Conservation (phyloP, 1,140 invertebrate genomes). For the Anagrus nilaparvatae region DNA sequence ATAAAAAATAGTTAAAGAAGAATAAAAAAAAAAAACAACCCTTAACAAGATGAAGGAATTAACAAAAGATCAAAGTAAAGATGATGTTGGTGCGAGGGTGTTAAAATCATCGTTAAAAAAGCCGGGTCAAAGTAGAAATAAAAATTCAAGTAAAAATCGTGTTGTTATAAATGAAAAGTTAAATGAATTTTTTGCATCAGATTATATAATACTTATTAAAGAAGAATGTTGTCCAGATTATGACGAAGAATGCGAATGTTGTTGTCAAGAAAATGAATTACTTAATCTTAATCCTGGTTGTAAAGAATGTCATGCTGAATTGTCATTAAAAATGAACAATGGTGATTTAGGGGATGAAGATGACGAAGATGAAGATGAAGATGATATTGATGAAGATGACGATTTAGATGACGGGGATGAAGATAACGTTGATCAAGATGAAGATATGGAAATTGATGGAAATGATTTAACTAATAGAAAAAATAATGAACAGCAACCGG, state of each 20-base stretch:
- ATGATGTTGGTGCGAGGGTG: no score
- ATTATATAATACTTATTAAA: constrained; percentile 76
- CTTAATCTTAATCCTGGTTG: constrained; percentile 53
- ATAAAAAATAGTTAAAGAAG: no score
- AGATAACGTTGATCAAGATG: constrained; percentile 14
- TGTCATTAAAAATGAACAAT: constrained; percentile 30
- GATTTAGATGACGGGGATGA: constrained; percentile 20
- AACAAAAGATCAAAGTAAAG: no score
- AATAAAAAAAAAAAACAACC: constrained; percentile 2
- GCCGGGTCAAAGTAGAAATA: constrained; percentile 38
- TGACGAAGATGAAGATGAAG: constrained; percentile 40
- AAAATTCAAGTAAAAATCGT: constrained; percentile 50
- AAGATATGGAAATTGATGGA: constrained; percentile 4
- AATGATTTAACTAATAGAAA: not conserved
- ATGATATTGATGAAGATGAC: constrained; percentile 41
- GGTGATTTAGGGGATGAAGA: constrained; percentile 18
- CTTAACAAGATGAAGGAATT: constrained; percentile 31
- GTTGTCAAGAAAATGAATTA: constrained; percentile 62
- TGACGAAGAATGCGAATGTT: constrained; percentile 60
- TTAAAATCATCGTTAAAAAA: constrained; percentile 51
- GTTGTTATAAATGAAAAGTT: constrained; percentile 76
- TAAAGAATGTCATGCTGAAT: constrained; percentile 37
- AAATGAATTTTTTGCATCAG: constrained; percentile 79
- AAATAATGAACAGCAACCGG: constrained; percentile 9
- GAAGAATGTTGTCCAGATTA: constrained; percentile 73